phyloP scores from a whole-genome alignment of 23 tunicate genomes.

The Styela plicata region DNA sequence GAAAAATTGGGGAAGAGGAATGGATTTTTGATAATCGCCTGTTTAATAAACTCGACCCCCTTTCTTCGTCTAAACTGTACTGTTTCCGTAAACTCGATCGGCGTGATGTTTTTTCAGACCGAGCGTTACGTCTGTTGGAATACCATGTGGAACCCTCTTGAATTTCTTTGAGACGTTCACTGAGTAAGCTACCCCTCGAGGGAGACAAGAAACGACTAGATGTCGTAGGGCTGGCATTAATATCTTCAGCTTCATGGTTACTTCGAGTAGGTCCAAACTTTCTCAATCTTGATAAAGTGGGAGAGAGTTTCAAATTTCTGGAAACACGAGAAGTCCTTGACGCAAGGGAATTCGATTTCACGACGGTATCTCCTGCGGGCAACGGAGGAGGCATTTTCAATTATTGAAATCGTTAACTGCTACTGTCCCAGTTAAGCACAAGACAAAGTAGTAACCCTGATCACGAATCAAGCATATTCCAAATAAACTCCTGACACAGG shows the following conservation, averaged over 20 bases:
- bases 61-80: neutral
- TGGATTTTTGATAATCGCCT: neutral
- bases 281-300: neutral
- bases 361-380: neutral
- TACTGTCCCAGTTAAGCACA: too few relatives aligned
- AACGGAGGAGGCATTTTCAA: neutral
- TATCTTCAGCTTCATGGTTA: neutral
- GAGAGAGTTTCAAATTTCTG: neutral
- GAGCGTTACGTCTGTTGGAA: neutral
- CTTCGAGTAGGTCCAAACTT: neutral
- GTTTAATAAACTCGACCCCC: neutral
- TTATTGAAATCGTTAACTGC: too few relatives aligned
- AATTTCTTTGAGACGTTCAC: neutral
- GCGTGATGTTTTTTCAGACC: neutral
- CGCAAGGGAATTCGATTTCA: neutral
- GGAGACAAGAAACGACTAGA: neutral
- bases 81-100: neutral
- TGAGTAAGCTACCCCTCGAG: neutral
- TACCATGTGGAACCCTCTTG: neutral
- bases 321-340: neutral
- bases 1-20: neutral
- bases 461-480: neutral
- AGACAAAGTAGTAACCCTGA: neutral
- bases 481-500: neutral
- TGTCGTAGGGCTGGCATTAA: neutral